Evolutionary conservation across 2,113 vertebrate species (phyloP), one percentile per base, ranked within the genome.

Genomic region (Athene noctua): DNA sequence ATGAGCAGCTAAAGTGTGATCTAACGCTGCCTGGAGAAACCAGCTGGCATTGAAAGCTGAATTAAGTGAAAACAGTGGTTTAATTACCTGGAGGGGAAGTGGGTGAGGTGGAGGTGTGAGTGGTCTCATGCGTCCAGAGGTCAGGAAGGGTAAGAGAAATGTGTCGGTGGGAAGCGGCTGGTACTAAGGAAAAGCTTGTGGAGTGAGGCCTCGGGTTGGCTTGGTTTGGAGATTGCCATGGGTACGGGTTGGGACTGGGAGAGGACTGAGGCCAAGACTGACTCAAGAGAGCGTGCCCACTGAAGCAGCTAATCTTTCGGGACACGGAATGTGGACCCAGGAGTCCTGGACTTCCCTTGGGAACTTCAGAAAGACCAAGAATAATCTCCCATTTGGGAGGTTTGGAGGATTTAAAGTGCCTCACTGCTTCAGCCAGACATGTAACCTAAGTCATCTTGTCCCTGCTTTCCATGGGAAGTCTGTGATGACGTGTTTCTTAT

Each of bases 1-100:
- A 92, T 65, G 92, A 93, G 85, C 85, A 94, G 86, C 66, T 86
- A 12, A 95, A 94, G 93, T 96, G 95, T 90, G 91, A 96, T 94
- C 89, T 95, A 87, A 94, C 87, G 75, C 80, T 80, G 91, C 93
- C 80, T 68, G 89, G 78, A 96, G 95, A 94, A 95, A 92, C 61
- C 93, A 96, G 94, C 91, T 96, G 94, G 93, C 66, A 94, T 61
- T 0, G 55, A 85, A 65, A 88, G 84, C 78, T 85, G 66, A 42
- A 71, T 44, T 65, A 58, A 91, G 74, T 85, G 83, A 85, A 94
- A 94, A 90, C 81, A 95, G 91, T 40, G 62, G 44, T 80, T 75
- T 96, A 90, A 96, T 96, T 86, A 95, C 91, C 68, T 94, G 83
- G 52, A 95, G 73, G 58, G 58, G 68, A 80, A 55, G 63, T 70